Evolutionary conservation across 2,113 vertebrate genomes (phyloP).

Genomic region (Pangasianodon hypophthalmus): DNA sequence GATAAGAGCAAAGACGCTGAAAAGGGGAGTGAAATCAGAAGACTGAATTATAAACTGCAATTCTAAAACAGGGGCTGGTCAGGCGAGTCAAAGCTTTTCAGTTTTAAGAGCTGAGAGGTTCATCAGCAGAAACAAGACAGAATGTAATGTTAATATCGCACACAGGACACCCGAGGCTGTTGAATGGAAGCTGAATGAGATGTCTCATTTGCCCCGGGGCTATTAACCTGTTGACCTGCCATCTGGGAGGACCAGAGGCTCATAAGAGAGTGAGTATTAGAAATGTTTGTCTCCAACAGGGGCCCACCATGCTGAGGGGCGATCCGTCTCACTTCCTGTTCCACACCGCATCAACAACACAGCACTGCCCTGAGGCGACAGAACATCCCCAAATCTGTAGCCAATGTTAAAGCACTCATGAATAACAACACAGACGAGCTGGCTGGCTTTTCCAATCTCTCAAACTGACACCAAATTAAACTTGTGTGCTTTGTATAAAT

Average conservation of each 20-base stretch:
- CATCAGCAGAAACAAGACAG: background rate
- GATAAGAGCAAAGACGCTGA: slow-evolving; percentile 6
- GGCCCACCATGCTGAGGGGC: slow-evolving; percentile 10
- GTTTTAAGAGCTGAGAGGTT: background rate
- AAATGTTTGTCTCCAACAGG: background rate
- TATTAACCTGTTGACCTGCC: slow-evolving; percentile 34
- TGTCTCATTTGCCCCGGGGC: slow-evolving; percentile 28
- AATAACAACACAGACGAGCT: slow-evolving; percentile 25
- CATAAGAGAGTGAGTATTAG: slow-evolving; percentile 23
- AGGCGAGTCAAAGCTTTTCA: background rate
- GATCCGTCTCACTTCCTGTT: slow-evolving; percentile 30
- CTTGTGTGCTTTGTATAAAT: background rate
- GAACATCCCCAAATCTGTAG: slow-evolving; percentile 29
- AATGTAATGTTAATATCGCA: slow-evolving; percentile 22
- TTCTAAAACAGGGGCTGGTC: background rate
- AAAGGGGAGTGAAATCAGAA: background rate
- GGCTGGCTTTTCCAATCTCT: background rate
- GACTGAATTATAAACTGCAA: background rate
- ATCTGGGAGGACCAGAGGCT: slow-evolving; percentile 20
- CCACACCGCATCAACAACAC: slow-evolving; percentile 1
- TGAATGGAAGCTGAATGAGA: slow-evolving; percentile 16
- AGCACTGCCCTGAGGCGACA: slow-evolving; percentile 38
- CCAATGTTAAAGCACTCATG: slow-evolving; percentile 25
- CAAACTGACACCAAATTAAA: slow-evolving; percentile 23
- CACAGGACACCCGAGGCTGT: slow-evolving; percentile 3